Conservation (phyloP, 2,797 vertebrate species). For the Sparidentex hasta region DNA sequence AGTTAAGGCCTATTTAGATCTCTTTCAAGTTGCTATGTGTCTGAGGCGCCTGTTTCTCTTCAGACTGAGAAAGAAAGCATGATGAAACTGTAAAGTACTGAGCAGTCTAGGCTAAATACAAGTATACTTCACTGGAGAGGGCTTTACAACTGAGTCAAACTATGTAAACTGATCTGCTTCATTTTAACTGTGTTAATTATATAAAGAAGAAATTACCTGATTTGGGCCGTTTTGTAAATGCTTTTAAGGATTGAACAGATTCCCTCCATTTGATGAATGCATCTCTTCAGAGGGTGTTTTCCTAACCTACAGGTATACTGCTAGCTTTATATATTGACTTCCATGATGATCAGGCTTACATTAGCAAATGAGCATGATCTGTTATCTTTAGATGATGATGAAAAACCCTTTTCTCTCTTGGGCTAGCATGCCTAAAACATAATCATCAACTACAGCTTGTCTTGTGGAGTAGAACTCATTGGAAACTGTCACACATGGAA, state of each 20-base stretch:
- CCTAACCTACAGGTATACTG: not conserved
- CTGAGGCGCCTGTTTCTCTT: not conserved
- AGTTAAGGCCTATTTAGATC: not conserved
- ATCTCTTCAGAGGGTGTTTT: not conserved
- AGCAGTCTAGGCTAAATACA: not conserved
- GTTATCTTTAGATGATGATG: not conserved
- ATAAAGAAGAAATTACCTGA: not conserved
- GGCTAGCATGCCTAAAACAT: not conserved
- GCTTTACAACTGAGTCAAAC: too few relatives aligned
- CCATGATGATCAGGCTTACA: not conserved
- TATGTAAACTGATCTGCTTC: too few relatives aligned
- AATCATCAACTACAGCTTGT: not conserved
- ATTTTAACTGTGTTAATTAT: not conserved
- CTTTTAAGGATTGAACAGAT: not conserved
- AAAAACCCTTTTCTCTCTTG: not conserved
- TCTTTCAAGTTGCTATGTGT: not conserved
- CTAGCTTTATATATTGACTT: too few relatives aligned
- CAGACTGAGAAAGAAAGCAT: not conserved
- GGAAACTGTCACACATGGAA: not conserved
- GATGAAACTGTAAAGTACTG: not conserved
- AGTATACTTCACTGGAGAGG: too few relatives aligned
- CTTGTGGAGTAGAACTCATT: not conserved
- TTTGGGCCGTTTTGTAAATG: not conserved
- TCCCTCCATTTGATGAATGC: not conserved
- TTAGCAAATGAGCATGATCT: not conserved